Evolutionary conservation across 2,113 vertebrate genomes (phyloP).

Genomic region (Callithrix jacchus): DNA sequence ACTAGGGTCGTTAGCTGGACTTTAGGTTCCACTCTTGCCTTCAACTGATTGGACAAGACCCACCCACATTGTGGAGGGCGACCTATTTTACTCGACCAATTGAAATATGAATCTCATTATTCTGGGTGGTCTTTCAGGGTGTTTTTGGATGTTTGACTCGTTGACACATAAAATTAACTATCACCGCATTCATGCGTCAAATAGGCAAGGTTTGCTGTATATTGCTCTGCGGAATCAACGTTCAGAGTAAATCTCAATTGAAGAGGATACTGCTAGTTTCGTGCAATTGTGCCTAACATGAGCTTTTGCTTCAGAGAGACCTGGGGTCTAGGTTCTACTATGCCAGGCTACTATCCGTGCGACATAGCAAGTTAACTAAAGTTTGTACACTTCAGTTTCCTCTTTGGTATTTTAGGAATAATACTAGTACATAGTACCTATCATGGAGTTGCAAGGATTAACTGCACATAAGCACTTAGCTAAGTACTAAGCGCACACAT

Average conservation of each 20-base stretch:
- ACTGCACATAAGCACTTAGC: background rate
- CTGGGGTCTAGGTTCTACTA: background rate
- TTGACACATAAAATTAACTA: background rate
- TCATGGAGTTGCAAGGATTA: background rate
- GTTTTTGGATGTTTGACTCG: background rate
- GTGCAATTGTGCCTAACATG: background rate
- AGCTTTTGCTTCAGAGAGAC: background rate
- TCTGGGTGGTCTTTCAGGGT: no score
- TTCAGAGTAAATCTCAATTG: background rate
- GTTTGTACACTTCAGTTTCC: background rate
- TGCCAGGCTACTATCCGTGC: background rate
- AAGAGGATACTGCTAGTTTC: background rate
- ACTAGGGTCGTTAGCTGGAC: background rate
- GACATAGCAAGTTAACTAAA: background rate
- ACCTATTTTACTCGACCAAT: background rate
- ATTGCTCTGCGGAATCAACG: background rate
- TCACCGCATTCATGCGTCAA: background rate
- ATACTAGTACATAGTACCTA: background rate
- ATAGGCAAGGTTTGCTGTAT: background rate
- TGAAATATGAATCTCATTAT: background rate
- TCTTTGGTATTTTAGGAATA: conserved; percentile 18
- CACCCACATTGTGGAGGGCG: background rate
- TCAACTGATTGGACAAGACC: background rate
- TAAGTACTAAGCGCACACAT: background rate
- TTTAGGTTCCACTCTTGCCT: background rate